Evolutionary conservation across 2,888 invertebrate species (phyloP).

Genomic region (Osmoderma eremita): DNA sequence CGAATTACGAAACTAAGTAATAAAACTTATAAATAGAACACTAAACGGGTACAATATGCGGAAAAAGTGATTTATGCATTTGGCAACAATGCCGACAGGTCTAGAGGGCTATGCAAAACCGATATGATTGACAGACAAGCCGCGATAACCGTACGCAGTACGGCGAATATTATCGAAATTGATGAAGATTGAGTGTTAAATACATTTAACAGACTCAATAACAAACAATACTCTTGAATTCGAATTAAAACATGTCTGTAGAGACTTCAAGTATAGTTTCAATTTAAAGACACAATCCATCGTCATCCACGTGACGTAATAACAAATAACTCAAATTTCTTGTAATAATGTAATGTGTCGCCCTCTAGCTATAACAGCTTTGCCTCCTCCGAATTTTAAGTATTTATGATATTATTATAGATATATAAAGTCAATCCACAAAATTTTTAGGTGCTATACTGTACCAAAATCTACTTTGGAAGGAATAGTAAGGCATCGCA

Average conservation of each 20-base stretch:
- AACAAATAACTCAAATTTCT: too few species aligned
- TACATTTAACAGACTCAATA: neutral
- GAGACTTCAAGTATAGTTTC: neutral
- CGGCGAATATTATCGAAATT: neutral
- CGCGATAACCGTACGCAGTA: neutral
- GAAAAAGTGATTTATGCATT: conserved; percentile 2
- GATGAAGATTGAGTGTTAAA: neutral
- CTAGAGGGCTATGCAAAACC: neutral
- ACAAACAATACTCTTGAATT: neutral
- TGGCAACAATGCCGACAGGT: conserved; percentile 2
- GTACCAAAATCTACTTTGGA: too few species aligned
- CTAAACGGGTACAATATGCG: conserved; percentile 3
- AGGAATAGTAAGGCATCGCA: too few species aligned
- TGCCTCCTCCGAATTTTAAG: too few species aligned
- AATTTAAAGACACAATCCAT: too few species aligned
- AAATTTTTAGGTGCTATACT: too few species aligned
- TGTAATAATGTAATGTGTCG: too few species aligned
- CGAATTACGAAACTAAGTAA: neutral
- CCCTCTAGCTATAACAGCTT: too few species aligned
- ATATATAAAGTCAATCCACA: too few species aligned
- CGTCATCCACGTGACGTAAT: too few species aligned
- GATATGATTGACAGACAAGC: neutral
- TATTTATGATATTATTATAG: too few species aligned
- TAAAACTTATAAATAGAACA: conserved; percentile 13
- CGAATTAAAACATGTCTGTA: neutral